Evolutionary conservation across 2,797 vertebrate species (phyloP).

Genomic region (Saxicola maurus): DNA sequence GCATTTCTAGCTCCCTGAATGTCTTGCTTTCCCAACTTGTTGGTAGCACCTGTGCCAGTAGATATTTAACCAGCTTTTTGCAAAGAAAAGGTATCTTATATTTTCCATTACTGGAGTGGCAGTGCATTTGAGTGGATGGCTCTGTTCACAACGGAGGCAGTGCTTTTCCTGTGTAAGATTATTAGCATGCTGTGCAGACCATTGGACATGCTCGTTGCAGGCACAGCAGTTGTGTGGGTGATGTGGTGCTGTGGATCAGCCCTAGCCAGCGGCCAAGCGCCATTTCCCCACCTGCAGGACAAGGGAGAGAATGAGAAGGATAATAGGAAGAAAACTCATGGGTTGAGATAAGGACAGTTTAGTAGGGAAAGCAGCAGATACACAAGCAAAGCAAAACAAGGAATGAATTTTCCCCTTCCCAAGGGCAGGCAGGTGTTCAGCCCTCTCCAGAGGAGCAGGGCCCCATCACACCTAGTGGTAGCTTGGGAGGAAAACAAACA

Average conservation of each 20-base stretch:
- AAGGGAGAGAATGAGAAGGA: not conserved
- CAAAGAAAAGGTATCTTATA: not conserved
- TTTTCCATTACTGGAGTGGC: not conserved
- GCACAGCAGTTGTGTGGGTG: not conserved
- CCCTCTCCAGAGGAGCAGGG: not conserved
- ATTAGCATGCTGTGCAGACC: accelerated
- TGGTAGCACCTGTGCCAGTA: not conserved
- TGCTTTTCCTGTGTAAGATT: not conserved
- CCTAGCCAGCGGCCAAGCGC: not conserved
- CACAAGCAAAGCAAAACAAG: not conserved
- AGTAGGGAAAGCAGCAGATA: not conserved
- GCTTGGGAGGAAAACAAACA: not conserved
- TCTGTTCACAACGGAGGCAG: not conserved
- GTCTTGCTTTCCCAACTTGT: not conserved
- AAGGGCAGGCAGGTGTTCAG: accelerated
- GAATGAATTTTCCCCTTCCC: not conserved
- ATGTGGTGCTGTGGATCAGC: not conserved
- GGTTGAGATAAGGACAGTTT: not conserved
- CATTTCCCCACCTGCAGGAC: accelerated
- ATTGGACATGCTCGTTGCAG: accelerated
- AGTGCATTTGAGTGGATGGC: not conserved
- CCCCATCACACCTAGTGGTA: accelerated
- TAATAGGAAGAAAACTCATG: not conserved
- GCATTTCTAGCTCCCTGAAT: not conserved
- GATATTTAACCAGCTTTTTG: not conserved